Evolutionary conservation across 1,140 invertebrate species (phyloP).

Genomic region (Papilio aristodemus): DNA sequence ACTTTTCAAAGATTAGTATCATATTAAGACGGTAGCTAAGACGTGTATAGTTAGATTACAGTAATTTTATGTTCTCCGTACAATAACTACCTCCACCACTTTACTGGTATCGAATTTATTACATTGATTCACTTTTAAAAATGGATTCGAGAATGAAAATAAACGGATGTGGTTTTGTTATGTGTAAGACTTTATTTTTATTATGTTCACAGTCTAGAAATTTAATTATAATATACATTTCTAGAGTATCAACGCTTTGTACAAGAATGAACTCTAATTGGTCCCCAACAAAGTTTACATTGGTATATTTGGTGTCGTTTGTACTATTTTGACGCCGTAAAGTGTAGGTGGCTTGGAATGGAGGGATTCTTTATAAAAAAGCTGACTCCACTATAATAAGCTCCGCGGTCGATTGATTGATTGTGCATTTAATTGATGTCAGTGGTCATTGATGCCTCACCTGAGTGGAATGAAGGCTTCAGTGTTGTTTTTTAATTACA

Average conservation of each 20-base stretch:
- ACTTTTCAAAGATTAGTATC: neutral
- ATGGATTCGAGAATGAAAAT: slow-evolving; percentile 45
- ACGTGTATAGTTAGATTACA: slow-evolving; percentile 56
- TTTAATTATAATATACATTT: slow-evolving; percentile 59
- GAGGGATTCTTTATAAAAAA: slow-evolving; percentile 59
- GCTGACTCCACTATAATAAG: slow-evolving; percentile 57
- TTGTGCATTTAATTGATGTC: slow-evolving; percentile 63
- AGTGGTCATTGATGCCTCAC: slow-evolving; percentile 43
- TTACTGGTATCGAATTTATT: slow-evolving; percentile 73
- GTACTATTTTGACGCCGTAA: slow-evolving; percentile 38
- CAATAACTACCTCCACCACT: slow-evolving; percentile 55
- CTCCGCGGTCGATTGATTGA: slow-evolving; percentile 56
- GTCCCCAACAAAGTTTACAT: slow-evolving; percentile 27
- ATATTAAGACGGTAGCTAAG: slow-evolving; percentile 50
- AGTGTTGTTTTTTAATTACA: slow-evolving; percentile 10
- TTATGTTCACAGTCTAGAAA: slow-evolving; percentile 59
- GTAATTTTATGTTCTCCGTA: slow-evolving; percentile 59
- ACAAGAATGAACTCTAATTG: slow-evolving; percentile 34
- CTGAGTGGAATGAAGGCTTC: slow-evolving; percentile 15
- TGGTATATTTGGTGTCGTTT: slow-evolving; percentile 26
- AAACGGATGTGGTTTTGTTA: slow-evolving; percentile 67
- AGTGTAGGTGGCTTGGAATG: slow-evolving; percentile 58
- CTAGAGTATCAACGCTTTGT: slow-evolving; percentile 39
- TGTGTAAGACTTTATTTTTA: slow-evolving; percentile 56
- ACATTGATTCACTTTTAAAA: slow-evolving; percentile 65